phyloP scores from a whole-genome alignment of 1,140 invertebrate genomes.

The Rhopalosiphum padi region DNA sequence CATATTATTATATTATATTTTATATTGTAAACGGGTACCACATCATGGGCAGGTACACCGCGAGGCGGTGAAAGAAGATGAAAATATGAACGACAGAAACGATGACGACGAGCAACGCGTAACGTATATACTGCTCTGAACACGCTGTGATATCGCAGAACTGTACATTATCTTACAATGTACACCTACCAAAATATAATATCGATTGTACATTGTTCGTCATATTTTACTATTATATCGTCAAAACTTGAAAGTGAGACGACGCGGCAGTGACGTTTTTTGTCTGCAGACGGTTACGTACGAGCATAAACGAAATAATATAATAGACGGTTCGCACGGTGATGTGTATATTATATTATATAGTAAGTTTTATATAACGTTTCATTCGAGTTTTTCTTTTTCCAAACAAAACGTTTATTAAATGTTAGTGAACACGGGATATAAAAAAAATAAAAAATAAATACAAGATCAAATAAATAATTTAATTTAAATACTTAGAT shows the following conservation, averaged over 20 bases:
- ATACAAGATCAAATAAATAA: slow-evolving; percentile 18
- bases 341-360: background rate
- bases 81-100: background rate
- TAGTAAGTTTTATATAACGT: background rate
- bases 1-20: background rate
- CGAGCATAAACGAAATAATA: background rate
- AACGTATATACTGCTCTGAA: background rate
- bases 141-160: background rate
- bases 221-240: background rate
- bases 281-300: background rate
- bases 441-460: background rate
- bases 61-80: background rate
- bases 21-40: background rate
- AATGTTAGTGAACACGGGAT: background rate
- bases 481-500: slow-evolving; percentile 7
- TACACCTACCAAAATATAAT: background rate
- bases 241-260: slow-evolving; percentile 14
- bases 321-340: background rate
- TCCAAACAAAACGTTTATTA: background rate
- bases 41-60: background rate
- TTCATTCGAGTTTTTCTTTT: background rate
- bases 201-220: background rate
- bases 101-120: background rate
- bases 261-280: background rate
- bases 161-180: background rate